Percentiles rank a stretch among this genome's conserved stretches.
These are phyloP conservation scores for Climacteris rufus DNA, from an alignment of 2,113 vertebrate species.

Conservation along the genomic window DNA sequence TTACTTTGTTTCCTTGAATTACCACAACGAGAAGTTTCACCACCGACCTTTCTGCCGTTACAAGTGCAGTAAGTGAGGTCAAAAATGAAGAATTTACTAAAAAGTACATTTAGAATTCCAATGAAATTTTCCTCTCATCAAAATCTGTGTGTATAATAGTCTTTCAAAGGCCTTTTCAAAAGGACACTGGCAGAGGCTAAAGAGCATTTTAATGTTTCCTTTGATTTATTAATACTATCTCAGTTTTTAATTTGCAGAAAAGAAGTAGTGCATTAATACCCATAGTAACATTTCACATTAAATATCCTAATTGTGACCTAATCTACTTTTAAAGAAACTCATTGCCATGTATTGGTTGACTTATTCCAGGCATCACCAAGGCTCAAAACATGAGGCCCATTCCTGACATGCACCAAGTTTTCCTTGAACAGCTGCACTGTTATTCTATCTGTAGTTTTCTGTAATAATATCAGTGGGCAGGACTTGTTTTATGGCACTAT, in stretches of 20 bases:
- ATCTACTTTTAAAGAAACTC: neutral
- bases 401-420: neutral
- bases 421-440: neutral
- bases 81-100: neutral
- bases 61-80: neutral
- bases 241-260: neutral
- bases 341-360: neutral
- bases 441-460: neutral
- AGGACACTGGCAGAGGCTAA: neutral
- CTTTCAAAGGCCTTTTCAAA: neutral
- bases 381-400: neutral
- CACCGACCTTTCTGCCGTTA: neutral
- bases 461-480: neutral
- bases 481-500: neutral
- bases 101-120: neutral
- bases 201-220: slow-evolving; percentile 3
- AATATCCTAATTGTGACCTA: neutral
- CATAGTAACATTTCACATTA: neutral
- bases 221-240: slow-evolving; percentile 1
- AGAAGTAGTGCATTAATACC: neutral
- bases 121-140: neutral
- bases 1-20: neutral
- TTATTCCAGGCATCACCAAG: neutral
- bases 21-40: neutral
- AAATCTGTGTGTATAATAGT: neutral